Conservation (phyloP, 2,888 invertebrate genomes). For the Polia nebulosa region DNA sequence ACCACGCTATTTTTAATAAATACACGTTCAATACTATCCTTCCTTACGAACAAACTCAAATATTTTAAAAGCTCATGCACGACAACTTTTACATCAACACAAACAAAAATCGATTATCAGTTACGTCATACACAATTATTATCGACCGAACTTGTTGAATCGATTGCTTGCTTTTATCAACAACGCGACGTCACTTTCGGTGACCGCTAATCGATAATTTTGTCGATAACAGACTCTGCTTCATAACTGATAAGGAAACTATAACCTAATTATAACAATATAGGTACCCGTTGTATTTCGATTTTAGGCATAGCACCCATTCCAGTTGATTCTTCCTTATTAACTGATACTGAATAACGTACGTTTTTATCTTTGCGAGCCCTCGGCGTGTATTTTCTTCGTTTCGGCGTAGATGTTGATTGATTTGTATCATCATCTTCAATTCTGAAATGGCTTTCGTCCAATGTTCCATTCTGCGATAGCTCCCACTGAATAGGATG, state of each 20-base stretch:
- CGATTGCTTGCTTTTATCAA: constrained; percentile 53
- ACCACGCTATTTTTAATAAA: neutral
- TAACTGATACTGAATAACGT: constrained; percentile 85
- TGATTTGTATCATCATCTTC: constrained; percentile 76
- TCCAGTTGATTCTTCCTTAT: constrained; percentile 74
- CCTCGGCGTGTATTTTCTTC: constrained; percentile 77
- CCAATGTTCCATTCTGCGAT: constrained; percentile 80
- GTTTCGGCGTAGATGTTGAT: constrained; percentile 71
- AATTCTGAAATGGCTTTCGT: constrained; percentile 75
- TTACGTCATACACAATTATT: constrained; percentile 37
- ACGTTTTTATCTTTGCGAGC: constrained; percentile 82
- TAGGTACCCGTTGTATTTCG: constrained; percentile 85
- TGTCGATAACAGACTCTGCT: constrained; percentile 42
- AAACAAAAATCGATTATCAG: constrained; percentile 53
- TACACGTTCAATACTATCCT: neutral
- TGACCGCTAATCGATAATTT: constrained; percentile 50
- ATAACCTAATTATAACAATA: constrained; percentile 73
- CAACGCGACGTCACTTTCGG: constrained; percentile 27
- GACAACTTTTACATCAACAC: constrained; percentile 25
- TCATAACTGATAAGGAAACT: constrained; percentile 62
- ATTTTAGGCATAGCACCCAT: constrained; percentile 78
- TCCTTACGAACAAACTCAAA: neutral
- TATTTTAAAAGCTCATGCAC: constrained; percentile 33
- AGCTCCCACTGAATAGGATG: constrained; percentile 89
- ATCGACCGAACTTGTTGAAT: constrained; percentile 60